Evolutionary conservation across 2,113 vertebrate species (phyloP), one percentile per base, ranked within the genome.

Genomic region (Pithys albifrons): DNA sequence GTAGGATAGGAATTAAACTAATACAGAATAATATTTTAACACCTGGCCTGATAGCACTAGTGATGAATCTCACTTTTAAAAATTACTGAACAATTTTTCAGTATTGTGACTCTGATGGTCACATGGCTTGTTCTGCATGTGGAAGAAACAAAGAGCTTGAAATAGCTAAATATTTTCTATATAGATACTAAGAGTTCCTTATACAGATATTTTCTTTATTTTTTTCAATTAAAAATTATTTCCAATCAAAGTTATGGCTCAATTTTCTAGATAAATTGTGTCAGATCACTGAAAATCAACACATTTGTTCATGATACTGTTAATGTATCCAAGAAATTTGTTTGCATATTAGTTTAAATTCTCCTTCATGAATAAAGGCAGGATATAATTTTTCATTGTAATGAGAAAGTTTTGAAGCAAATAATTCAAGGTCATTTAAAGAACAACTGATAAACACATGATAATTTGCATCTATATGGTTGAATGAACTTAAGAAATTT

Each of bases 21-120:
- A 96, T 92, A 94, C 57, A 95, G 89, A 97, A 55, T 85, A 97
- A 92, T 95, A 93, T 96, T 96, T 97, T 97, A 97, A 96, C 89
- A 97, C 59, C 91, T 97, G 93, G 90, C 70, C 87, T 89, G 91
- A 95, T 78, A 96, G 45, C 46, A 90, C 48, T 96, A 95, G 96
- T 55, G 94, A 77, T 95, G 85, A 95, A 93, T 95, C 82, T 97
- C 89, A 93, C 85, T 97, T 97, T 96, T 79, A 17, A 46, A 96
- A 97, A 87, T 52, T 85, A 14, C 29, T 93, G 71, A 90, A 85
- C 41, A 92, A 59, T 87, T 95, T 97, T 90, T 91, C 54, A 94
- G 64, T 96, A 85, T 86, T 95, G 96, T 96, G 80, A 96, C 76
- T 96, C 91, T 94, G 85, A 91, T 80, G 85, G 39, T 27, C 69